Evolutionary conservation across 2,113 vertebrate species (phyloP), one percentile per base, ranked within the genome.

Genomic region (Halichoeres trimaculatus): DNA sequence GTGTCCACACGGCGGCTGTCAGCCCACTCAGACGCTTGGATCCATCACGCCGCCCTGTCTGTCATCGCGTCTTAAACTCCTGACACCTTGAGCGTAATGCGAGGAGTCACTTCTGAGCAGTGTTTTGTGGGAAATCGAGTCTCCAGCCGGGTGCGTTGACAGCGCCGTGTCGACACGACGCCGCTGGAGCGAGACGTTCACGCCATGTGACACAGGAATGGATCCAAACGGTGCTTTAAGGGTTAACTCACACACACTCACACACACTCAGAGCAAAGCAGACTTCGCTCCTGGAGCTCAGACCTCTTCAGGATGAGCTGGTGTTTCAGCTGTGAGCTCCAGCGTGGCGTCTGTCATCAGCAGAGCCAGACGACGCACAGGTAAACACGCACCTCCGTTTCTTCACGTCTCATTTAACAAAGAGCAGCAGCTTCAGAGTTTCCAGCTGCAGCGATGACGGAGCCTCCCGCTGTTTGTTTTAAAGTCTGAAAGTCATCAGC

Each of bases 371-470:
- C 67, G 41, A 58, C 30, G 22, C 51, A 47, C 64, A 45, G 62
- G 40, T 40, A 45, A 48, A 20, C 48, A 54, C 38, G 50, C 35
- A 26, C 35, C 48, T 47, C 63, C 5, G 20, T 30, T 52, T 66
- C 74, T 84, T 74, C 85, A 85, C 68, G 55, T 89, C 77, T 90
- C 87, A 92, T 88, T 90, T 74, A 73, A 76, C 78, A 85, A 78
- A 80, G 76, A 56, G 63, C 60, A 71, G 51, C 59, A 40, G 60
- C 24, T 43, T 76, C 40, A 50, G 73, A 45, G 64, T 78, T 76
- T 84, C 41, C 70, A 72, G 69, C 56, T 1, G 2, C 0, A 12
- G 67, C 14, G 84, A 83, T 75, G 87, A 86, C 22, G 57, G 84
- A 82, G 66, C 14, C 22, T 0, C 43, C 22, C 36, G 67, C 38